These are phyloP conservation scores for Takifugu rubripes DNA, from an alignment of 2,797 vertebrate species.

Conservation along the genomic window DNA sequence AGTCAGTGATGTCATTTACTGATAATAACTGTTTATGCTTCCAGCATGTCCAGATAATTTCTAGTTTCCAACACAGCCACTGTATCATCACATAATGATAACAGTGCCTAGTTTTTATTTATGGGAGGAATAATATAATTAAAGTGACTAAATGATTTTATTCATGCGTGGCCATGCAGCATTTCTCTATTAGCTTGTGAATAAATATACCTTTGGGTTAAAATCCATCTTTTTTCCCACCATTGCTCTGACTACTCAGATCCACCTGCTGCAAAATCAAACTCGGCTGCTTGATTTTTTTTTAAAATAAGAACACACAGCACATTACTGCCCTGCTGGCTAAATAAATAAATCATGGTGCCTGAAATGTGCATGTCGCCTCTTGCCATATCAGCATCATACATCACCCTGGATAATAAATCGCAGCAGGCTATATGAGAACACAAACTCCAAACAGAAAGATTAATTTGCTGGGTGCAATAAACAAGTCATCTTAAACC, in stretches of 20 bases:
- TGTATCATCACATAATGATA: not conserved
- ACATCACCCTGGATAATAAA: conserved; percentile 65
- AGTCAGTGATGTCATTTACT: not conserved
- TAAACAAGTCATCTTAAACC: conserved; percentile 40
- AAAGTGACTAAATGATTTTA: not conserved
- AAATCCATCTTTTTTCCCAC: not conserved
- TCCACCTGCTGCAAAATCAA: too few relatives aligned
- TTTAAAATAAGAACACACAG: too few relatives aligned
- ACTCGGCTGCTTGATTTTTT: too few relatives aligned
- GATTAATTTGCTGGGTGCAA: conserved; percentile 55
- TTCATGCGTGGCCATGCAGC: too few relatives aligned
- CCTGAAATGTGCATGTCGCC: conserved; percentile 50
- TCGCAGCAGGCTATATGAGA: conserved; percentile 62
- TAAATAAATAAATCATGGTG: conserved; percentile 61
- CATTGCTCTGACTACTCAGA: too few relatives aligned
- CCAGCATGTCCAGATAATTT: not conserved
- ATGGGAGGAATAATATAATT: not conserved
- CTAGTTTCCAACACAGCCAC: not conserved
- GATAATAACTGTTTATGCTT: not conserved
- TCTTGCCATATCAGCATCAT: conserved; percentile 57
- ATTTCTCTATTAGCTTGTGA: too few relatives aligned
- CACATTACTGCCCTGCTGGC: conserved; percentile 2
- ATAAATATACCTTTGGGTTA: too few relatives aligned
- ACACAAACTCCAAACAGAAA: conserved; percentile 51
- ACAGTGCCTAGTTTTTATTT: not conserved